phyloP scores from a whole-genome alignment of 2,888 invertebrate genomes.

The Drosophila multiciliata region DNA sequence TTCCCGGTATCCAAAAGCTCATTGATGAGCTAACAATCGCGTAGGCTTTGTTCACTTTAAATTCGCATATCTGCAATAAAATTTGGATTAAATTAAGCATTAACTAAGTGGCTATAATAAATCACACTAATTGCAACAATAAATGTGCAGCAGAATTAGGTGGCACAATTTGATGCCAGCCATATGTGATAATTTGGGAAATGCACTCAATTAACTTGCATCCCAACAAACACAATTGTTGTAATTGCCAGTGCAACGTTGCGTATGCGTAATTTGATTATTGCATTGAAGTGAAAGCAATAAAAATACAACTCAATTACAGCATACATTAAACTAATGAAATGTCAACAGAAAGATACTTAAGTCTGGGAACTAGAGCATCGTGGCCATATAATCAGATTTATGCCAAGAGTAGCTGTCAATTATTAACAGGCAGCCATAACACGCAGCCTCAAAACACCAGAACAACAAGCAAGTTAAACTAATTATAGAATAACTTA shows the following conservation, averaged over 20 bases:
- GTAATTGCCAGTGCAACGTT: slow-evolving; percentile 26
- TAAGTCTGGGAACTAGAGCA: slow-evolving; percentile 6
- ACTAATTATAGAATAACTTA: slow-evolving; percentile 77
- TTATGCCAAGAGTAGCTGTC: slow-evolving; percentile 40
- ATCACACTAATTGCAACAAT: slow-evolving; percentile 37
- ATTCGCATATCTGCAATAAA: slow-evolving; percentile 87
- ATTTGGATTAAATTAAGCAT: slow-evolving; percentile 31
- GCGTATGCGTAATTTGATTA: slow-evolving; percentile 68
- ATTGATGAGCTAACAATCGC: slow-evolving; percentile 95
- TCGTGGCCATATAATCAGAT: slow-evolving; percentile 53
- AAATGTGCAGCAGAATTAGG: slow-evolving; percentile 1
- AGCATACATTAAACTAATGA: slow-evolving; percentile 48
- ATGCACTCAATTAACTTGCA: slow-evolving; percentile 48
- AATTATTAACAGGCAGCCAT: slow-evolving; percentile 24
- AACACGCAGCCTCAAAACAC: slow-evolving; percentile 9
- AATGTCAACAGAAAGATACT: slow-evolving; percentile 37
- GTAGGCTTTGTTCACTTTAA: slow-evolving; percentile 94
- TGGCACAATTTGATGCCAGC: background rate
- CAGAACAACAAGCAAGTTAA: slow-evolving; percentile 59
- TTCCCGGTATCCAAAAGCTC: slow-evolving; percentile 97
- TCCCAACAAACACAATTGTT: slow-evolving; percentile 21
- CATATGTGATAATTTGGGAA: slow-evolving; percentile 34
- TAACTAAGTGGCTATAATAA: slow-evolving; percentile 18
- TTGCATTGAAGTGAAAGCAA: slow-evolving; percentile 55
- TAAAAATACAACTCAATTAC: slow-evolving; percentile 69